A percentile compares a stretch with the other conserved stretches of the same genome.
Conservation (phyloP, 2,113 vertebrate species). For the Orthonyx spaldingii region DNA sequence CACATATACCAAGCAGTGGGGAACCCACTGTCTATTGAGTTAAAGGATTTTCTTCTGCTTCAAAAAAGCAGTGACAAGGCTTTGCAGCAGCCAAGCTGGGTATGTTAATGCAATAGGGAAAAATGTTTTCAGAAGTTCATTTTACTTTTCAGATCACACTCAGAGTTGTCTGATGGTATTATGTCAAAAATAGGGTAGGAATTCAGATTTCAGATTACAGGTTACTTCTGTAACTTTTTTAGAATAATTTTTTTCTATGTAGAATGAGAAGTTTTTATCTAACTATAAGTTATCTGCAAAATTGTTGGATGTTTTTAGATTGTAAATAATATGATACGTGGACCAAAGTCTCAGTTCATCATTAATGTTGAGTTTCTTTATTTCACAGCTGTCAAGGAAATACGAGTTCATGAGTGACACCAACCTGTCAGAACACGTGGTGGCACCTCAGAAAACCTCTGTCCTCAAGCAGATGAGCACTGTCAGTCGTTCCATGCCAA, state of each 20-base stretch:
- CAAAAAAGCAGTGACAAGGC: neutral
- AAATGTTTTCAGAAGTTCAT: neutral
- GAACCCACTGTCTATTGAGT: neutral
- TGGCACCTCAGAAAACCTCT: conserved; percentile 64
- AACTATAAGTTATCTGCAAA: neutral
- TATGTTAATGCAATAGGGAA: neutral
- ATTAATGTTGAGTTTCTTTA: neutral
- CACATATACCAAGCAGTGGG: neutral
- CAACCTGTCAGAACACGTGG: conserved; percentile 83
- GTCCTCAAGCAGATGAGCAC: conserved; percentile 80
- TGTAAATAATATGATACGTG: neutral
- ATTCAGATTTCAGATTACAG: neutral
- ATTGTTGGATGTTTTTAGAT: neutral
- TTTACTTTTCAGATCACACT: neutral
- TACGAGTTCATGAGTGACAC: conserved; percentile 96
- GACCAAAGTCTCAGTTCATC: neutral
- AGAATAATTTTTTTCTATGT: neutral
- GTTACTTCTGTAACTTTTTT: neutral
- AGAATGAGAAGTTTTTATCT: neutral
- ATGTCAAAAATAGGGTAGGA: neutral
- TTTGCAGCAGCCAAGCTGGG: neutral
- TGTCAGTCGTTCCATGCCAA: conserved; percentile 89
- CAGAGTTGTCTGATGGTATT: neutral
- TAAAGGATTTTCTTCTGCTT: neutral
- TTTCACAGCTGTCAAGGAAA: conserved; percentile 88